These are phyloP conservation scores for Vespertilio murinus DNA, from an alignment of 2,797 vertebrate genomes.

Conservation along the genomic window DNA sequence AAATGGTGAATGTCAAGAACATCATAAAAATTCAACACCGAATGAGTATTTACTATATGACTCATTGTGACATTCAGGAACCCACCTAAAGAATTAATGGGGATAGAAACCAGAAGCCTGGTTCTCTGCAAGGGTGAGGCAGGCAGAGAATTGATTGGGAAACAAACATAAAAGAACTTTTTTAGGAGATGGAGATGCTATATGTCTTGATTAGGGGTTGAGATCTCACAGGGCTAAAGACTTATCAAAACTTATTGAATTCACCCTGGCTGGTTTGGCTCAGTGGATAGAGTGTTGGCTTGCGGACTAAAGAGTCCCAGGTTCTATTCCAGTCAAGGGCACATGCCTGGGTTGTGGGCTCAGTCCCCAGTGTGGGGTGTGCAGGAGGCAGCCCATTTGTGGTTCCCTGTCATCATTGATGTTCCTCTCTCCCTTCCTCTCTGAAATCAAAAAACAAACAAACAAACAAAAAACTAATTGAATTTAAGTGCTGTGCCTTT, in stretches of 20 bases:
- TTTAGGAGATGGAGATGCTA: fast-evolving
- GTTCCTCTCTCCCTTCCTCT: too few relatives aligned
- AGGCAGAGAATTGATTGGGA: not conserved
- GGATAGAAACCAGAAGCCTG: too few relatives aligned
- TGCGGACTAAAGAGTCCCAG: too few relatives aligned
- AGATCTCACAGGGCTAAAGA: fast-evolving
- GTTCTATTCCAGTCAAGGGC: too few relatives aligned
- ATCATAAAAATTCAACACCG: not conserved
- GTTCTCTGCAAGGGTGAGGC: too few relatives aligned
- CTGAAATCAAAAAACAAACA: too few relatives aligned
- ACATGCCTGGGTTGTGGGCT: too few relatives aligned
- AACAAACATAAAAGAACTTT: fast-evolving
- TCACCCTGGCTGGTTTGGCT: too few relatives aligned
- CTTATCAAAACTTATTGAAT: not conserved
- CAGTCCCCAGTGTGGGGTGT: too few relatives aligned
- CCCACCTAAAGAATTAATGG: not conserved
- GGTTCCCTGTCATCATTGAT: too few relatives aligned
- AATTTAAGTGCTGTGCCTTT: not conserved
- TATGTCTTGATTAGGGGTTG: fast-evolving
- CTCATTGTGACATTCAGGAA: not conserved
- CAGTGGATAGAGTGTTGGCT: too few relatives aligned
- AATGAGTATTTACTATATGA: fast-evolving
- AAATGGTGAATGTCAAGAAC: not conserved
- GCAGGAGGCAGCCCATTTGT: too few relatives aligned
- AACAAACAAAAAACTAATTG: not conserved